Conservation (phyloP, 2,797 vertebrate species). For the Chanos chanos region DNA sequence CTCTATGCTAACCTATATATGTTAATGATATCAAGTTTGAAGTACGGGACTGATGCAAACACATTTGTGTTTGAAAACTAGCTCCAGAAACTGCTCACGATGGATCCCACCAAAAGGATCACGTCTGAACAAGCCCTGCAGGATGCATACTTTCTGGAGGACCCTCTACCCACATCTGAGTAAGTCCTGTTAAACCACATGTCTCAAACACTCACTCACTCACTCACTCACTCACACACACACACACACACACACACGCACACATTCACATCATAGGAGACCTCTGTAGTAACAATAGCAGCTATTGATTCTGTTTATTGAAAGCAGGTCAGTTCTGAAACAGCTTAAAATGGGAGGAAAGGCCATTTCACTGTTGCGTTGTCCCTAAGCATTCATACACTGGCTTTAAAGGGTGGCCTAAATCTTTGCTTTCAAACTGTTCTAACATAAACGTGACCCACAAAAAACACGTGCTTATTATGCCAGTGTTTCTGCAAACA, state of each 20-base stretch:
- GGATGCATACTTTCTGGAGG: conserved; percentile 95
- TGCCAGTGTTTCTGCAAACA: too few species aligned
- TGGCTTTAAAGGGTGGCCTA: too few species aligned
- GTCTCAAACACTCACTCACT: not conserved
- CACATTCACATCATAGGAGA: not conserved
- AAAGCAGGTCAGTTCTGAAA: not conserved
- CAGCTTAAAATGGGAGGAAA: not conserved
- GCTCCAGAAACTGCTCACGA: conserved; percentile 97
- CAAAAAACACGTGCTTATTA: too few species aligned
- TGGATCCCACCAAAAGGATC: conserved; percentile 97
- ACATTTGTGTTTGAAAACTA: conserved; percentile 40
- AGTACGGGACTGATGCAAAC: too few species aligned
- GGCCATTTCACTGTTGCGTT: not conserved
- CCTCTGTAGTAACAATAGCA: not conserved
- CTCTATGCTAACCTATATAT: too few species aligned
- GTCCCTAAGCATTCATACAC: too few species aligned
- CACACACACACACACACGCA: not conserved
- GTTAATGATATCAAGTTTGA: too few species aligned
- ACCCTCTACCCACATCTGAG: conserved; percentile 93
- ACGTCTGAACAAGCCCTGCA: conserved; percentile 95
- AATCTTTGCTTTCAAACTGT: too few species aligned
- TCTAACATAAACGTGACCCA: too few species aligned
- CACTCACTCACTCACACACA: not conserved
- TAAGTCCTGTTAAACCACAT: conserved; percentile 60
- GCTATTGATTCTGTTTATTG: not conserved